These are phyloP conservation scores for Synanthedon formicaeformis DNA, from an alignment of 2,888 invertebrate species.

Conservation along the genomic window DNA sequence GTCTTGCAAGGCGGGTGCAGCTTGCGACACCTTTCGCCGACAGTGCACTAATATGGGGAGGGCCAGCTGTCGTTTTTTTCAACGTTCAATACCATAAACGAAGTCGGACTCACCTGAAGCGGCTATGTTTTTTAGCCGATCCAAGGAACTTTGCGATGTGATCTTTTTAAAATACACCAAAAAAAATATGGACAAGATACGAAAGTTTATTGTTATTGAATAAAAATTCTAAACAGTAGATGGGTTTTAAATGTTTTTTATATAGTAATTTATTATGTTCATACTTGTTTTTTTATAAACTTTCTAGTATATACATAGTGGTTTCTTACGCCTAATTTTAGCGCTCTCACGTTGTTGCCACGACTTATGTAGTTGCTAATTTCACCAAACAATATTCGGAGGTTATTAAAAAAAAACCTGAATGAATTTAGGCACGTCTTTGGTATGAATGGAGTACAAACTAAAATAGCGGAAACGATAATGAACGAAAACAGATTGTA, in stretches of 20 bases:
- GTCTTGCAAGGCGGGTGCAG: slow-evolving; percentile 13
- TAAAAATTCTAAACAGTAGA: no score
- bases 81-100: slow-evolving; percentile 24
- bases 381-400: no score
- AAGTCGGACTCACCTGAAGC: slow-evolving; percentile 17
- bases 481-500: slow-evolving; percentile 17
- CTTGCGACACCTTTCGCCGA: slow-evolving; percentile 38
- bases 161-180: slow-evolving; percentile 2
- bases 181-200: background rate
- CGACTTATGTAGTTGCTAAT: no score
- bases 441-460: slow-evolving; percentile 3
- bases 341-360: no score
- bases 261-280: no score
- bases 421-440: slow-evolving; percentile 1
- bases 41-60: slow-evolving; percentile 27
- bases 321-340: no score
- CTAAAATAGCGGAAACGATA: slow-evolving; percentile 16
- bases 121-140: slow-evolving; percentile 20
- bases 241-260: no score
- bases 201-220: background rate
- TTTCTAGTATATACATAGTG: no score
- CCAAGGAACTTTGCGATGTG: slow-evolving; percentile 17
- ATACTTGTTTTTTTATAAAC: no score
- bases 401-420: background rate
- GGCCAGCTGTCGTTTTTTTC: slow-evolving; percentile 35